These are phyloP conservation scores for Clitarchus hookeri DNA, from an alignment of 2,888 invertebrate genomes.

Conservation along the genomic window DNA sequence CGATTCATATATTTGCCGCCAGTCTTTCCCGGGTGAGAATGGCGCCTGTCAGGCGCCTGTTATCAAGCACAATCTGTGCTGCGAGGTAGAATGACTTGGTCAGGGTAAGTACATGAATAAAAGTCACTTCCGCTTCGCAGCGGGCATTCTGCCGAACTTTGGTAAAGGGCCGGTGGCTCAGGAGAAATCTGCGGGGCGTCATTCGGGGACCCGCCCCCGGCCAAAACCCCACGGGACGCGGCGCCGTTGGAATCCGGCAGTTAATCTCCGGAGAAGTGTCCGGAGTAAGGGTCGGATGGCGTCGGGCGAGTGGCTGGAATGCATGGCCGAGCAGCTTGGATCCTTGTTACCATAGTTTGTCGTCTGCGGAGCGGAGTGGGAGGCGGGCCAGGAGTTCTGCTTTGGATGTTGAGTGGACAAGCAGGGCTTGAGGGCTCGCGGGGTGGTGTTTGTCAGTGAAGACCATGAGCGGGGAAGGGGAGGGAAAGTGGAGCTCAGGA, in stretches of 20 bases:
- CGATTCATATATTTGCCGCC: no score
- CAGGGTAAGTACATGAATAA: no score
- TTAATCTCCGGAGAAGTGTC: slow-evolving; percentile 14
- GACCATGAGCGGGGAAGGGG: neutral
- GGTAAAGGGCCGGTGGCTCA: neutral
- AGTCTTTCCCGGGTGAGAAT: no score
- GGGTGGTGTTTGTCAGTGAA: no score
- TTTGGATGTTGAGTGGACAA: neutral
- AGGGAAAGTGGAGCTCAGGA: neutral
- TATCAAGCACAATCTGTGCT: no score
- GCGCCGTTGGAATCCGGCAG: neutral
- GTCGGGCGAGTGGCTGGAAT: neutral
- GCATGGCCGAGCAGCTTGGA: neutral
- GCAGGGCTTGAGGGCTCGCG: neutral
- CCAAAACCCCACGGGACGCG: neutral
- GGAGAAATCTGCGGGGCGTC: neutral
- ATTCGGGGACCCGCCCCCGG: no score
- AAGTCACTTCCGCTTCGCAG: neutral
- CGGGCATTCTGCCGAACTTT: neutral
- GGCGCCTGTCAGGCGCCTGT: no score
- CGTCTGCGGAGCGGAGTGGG: neutral
- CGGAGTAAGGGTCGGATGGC: neutral
- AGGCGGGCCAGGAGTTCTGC: neutral
- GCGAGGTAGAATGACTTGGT: no score
- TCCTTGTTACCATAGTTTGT: slow-evolving; percentile 14